These are phyloP conservation scores for Nephrocerus scutellatus DNA, from an alignment of 2,888 invertebrate genomes.

Conservation along the genomic window DNA sequence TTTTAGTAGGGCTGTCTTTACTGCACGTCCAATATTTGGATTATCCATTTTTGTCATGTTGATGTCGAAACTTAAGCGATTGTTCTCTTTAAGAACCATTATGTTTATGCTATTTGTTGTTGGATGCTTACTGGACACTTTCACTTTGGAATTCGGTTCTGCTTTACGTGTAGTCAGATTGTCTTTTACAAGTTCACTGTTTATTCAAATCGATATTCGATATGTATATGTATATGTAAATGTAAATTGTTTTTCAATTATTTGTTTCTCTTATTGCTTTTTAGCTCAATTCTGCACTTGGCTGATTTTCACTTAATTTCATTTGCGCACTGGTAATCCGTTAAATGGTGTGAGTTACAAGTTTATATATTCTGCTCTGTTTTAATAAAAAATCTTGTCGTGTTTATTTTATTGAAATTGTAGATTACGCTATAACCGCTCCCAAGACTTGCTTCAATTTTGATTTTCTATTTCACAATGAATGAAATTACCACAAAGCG, in stretches of 20 bases:
- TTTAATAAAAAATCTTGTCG: too few species aligned
- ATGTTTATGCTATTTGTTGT: constrained; percentile 1
- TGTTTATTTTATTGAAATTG: constrained; percentile 7
- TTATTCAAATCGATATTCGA: too few species aligned
- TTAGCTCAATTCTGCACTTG: too few species aligned
- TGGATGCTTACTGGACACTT: constrained; percentile 8
- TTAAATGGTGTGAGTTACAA: too few species aligned
- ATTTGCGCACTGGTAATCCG: too few species aligned
- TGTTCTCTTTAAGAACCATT: constrained; percentile 22
- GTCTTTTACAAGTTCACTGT: too few species aligned
- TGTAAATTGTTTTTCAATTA: constrained; percentile 20
- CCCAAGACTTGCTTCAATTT: constrained; percentile 39
- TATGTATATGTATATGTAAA: too few species aligned
- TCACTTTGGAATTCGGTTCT: constrained; percentile 22
- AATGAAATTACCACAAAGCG: constrained; percentile 28
- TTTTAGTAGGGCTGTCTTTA: constrained; percentile 40
- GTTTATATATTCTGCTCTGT: too few species aligned
- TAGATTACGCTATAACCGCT: constrained; percentile 17
- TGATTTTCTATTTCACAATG: constrained; percentile 47
- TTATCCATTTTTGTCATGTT: constrained; percentile 30
- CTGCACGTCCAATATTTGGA: constrained; percentile 40
- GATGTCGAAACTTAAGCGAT: constrained; percentile 11
- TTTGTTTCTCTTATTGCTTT: constrained; percentile 13
- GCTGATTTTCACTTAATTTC: too few species aligned
- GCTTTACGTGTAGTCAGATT: too few species aligned